A percentile compares a stretch with the other conserved stretches of the same genome.
These are phyloP conservation scores for Sarcophaga rosellei DNA, from an alignment of 2,888 invertebrate species.

Conservation along the genomic window DNA sequence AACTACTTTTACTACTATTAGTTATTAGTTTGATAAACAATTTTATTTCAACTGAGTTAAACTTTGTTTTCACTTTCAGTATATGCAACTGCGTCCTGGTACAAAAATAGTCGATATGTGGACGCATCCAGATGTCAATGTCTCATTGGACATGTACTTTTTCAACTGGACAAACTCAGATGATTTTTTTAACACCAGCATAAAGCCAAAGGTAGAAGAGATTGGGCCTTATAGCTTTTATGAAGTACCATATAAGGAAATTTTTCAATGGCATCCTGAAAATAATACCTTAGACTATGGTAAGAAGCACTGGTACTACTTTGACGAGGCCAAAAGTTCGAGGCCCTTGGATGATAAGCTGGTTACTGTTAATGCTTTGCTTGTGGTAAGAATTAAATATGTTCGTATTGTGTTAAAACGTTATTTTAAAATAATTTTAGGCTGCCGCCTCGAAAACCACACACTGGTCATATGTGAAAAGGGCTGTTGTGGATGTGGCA, in stretches of 20 bases:
- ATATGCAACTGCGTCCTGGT: conserved; percentile 83
- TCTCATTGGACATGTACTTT: conserved; percentile 85
- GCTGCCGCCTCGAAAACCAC: conserved; percentile 67
- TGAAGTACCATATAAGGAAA: conserved; percentile 86
- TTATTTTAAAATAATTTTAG: conserved; percentile 38
- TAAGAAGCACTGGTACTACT: conserved; percentile 86
- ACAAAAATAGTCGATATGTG: conserved; percentile 82
- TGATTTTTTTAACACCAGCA: conserved; percentile 82
- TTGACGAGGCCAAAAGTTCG: conserved; percentile 75
- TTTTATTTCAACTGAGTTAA: not conserved
- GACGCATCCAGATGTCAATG: conserved; percentile 85
- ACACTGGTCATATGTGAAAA: conserved; percentile 72
- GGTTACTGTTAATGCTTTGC: conserved; percentile 72
- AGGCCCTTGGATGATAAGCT: conserved; percentile 71
- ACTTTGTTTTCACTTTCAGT: conserved; percentile 44
- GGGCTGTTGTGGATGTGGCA: conserved; percentile 82
- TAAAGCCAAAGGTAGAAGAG: conserved; percentile 83
- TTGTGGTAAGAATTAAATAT: conserved; percentile 70
- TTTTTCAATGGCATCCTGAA: conserved; percentile 86
- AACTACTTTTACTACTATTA: too few relatives aligned
- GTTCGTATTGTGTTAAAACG: too few relatives aligned
- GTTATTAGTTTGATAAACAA: not conserved
- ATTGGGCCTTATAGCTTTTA: conserved; percentile 85
- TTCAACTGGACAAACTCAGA: conserved; percentile 91
- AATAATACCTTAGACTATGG: conserved; percentile 88